A percentile compares a stretch with the other conserved stretches of the same genome.
Evolutionary conservation across 1,140 invertebrate genomes (phyloP).

Genomic region (Hypothenemus hampei): DNA sequence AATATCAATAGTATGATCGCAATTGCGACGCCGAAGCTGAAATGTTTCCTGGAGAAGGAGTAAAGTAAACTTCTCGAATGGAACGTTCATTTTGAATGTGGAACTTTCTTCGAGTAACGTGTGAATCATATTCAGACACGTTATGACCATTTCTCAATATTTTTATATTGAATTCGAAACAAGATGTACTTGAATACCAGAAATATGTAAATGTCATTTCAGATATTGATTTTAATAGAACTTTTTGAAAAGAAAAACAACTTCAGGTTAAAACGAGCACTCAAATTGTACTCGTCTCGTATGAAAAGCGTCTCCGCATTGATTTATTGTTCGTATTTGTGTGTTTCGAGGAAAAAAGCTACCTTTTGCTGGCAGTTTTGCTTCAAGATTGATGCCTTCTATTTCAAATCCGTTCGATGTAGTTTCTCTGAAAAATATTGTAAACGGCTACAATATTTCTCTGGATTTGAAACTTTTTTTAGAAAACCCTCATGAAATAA

Average conservation of each 20-base stretch:
- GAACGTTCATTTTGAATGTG: too few relatives aligned
- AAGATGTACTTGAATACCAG: too few relatives aligned
- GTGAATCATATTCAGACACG: too few relatives aligned
- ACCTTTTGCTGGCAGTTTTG: slow-evolving; percentile 24
- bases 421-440: neutral
- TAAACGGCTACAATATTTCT: neutral
- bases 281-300: slow-evolving; percentile 31
- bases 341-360: slow-evolving; percentile 40
- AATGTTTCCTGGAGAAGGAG: slow-evolving; percentile 18
- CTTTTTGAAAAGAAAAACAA: too few relatives aligned
- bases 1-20: slow-evolving; percentile 47
- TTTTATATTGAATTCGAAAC: too few relatives aligned
- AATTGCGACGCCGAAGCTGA: slow-evolving; percentile 40
- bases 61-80: neutral
- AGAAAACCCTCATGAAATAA: too few relatives aligned
- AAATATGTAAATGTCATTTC: too few relatives aligned
- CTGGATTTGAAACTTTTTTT: too few relatives aligned
- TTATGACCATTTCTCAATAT: too few relatives aligned
- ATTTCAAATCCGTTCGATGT: slow-evolving; percentile 30
- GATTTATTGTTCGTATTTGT: slow-evolving; percentile 45
- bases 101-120: too few relatives aligned
- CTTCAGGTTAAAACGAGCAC: slow-evolving; percentile 22
- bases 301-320: slow-evolving; percentile 40
- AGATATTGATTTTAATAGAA: too few relatives aligned
- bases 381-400: slow-evolving; percentile 43